Base-by-base conservation (phyloP, 2,113 vertebrate genomes). In the Mola mola region DNA sequence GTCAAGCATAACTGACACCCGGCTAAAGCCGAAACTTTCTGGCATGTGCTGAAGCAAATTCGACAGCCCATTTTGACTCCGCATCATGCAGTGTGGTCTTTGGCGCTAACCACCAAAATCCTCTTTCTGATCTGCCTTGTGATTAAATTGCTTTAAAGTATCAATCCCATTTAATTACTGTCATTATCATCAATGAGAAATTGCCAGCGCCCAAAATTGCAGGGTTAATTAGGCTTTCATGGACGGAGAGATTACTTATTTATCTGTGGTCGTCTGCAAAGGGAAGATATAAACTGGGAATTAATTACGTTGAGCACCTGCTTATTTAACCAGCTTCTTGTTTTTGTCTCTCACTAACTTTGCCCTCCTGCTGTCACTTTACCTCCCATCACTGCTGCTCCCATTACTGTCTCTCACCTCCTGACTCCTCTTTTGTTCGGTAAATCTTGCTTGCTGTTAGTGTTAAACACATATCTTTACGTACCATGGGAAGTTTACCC, bases 141-240 rank as follows among this genome's bases (percentile, higher is more conserved):
- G 85, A 86, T 87, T 90, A 85, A 88, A 91, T 74, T 85, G 79
- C 87, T 80, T 89, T 84, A 76, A 89, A 87, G 79, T 85, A 88
- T 88, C 84, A 83, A 72, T 72, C 75, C 70, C 50, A 72, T 87
- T 88, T 92, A 92, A 92, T 91, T 90, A 89, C 87, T 77, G 78
- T 87, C 83, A 92, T 92, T 91, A 91, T 86, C 89, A 90, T 90
- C 86, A 89, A 70, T 87, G 77, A 83, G 65, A 84, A 88, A 88
- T 89, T 74, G 79, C 67, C 63, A 72, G 61, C 43, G 46, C 79
- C 79, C 70, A 67, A 84, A 87, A 82, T 70, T 74, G 76, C 82
- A 61, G 83, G 62, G 86, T 86, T 91, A 90, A 92, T 92, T 90
- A 89, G 63, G 48, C 85, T 89, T 86, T 72, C 81, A 79, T 85